Base-by-base conservation (phyloP, 2,797 vertebrate species). In the Yasuhikotakia modesta region DNA sequence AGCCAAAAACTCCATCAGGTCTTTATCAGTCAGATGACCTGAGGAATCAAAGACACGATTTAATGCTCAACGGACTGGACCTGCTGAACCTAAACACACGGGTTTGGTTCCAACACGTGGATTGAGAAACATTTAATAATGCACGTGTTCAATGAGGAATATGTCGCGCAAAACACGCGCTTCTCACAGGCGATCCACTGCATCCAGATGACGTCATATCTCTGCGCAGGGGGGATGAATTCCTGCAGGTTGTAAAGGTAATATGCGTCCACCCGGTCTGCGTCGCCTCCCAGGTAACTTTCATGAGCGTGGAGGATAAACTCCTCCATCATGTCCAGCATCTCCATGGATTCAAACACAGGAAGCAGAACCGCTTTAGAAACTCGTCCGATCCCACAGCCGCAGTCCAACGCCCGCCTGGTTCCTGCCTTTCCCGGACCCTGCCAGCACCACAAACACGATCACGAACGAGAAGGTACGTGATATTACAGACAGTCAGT, bases 111-210 rank as follows among this genome's bases (percentile, higher is more conserved):
- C n/a, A n/a, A n/a, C n/a, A n/a, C n/a, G n/a, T n/a, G n/a, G n/a
- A n/a, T n/a, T n/a, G n/a, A n/a, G n/a, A n/a, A n/a, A n/a, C n/a
- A n/a, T n/a, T n/a, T n/a, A n/a, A n/a, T n/a, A n/a, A n/a, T n/a
- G n/a, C n/a, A n/a, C n/a, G n/a, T n/a, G n/a, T n/a, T n/a, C n/a
- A n/a, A n/a, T n/a, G n/a, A n/a, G n/a, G n/a, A n/a, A n/a, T n/a
- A n/a, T n/a, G n/a, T n/a, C n/a, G n/a, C n/a, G 5, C n/a, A n/a
- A n/a, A n/a, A 43, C 24, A 70, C 12, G 65, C 10, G 19, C 4
- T 73, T 95, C 96, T 94, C 82, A 98, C 96, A 97, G 11, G 95
- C 95, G 68, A 98, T 95, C 97, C 97, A 99, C 85, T 98, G 97
- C 85, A 99, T 97, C 97, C 97, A 98, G 91, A 98, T 93, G 86